Evolutionary conservation across 2,113 vertebrate species (phyloP), one percentile per base, ranked within the genome.

Genomic region (Dasyurus viverrinus): DNA sequence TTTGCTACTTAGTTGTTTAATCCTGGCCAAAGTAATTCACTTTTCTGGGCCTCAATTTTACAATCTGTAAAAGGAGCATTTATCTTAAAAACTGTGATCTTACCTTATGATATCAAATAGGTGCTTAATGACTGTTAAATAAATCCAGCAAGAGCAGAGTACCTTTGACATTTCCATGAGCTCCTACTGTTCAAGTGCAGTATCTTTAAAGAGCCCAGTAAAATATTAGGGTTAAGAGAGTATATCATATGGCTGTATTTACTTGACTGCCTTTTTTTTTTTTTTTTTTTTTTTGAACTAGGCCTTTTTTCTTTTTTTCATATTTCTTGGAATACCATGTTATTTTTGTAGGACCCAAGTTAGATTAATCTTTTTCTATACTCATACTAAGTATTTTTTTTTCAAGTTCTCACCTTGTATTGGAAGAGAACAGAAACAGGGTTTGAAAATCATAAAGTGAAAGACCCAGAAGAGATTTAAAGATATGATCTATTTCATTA

Each of bases 51-150:
- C 57, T 94, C n/a, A 53, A 19, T 95, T 94, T 92, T 27, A 22
- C 92, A 46, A 53, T 84, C 36, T 95, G 68, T 53, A 93, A 94
- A 96, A 89, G 57, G 30, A 53, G 27, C n/a, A 19, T 84, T 42
- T 42, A n/a, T 84, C n/a, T 84, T 42, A 23, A 84, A 42, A 42
- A 22, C n/a, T 23, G 36, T 22, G 16, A 22, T 76, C 36, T 76
- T 76, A 22, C 36, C 19, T 76, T 76, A 42, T 76, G 36, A 76
- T 76, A 22, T 36, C 68, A 76, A n/a, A 36, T 76, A 76, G 68
- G 68, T 76, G 19, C 36, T 76, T n/a, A 42, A 22, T 76, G 19
- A 84, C 7, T 84, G 16, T 84, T 84, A 19, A 84, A 23, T 84
- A 19, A 84, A 84, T 84, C 68, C 68, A 84, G 22, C 68, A 42